Evolutionary conservation across 2,113 vertebrate genomes (phyloP), one percentile per base, ranked within the genome.

Genomic region (Anarhynchus alexandrinus): DNA sequence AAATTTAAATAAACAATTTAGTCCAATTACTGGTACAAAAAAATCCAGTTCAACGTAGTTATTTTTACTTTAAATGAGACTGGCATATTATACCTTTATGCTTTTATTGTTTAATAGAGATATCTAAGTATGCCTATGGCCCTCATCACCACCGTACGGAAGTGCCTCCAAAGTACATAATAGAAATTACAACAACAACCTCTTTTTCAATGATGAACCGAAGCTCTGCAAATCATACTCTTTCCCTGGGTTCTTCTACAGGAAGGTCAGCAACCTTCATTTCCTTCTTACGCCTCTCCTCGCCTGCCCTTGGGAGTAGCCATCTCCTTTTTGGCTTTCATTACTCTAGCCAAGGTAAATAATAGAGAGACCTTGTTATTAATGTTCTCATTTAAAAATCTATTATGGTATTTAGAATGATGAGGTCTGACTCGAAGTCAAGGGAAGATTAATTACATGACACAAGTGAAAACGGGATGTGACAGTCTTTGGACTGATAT

Each of bases 391-490:
- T 80, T 96, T 97, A 74, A 81, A 92, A 92, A 94, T 95, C 95
- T 93, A 81, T 93, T 88, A 88, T 74, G 77, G 27, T 95, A 65
- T 93, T 69, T 97, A 93, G 92, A 97, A 89, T 96, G 85, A 72
- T 97, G 91, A 86, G 88, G 62, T 88, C 94, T 95, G 89, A 94
- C 95, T 77, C 42, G 57, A 90, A 96, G 89, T 97, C 95, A 95
- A 88, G 91, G 82, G 74, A 96, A 97, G 97, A 97, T 97, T 96
- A 97, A 97, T 97, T 97, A 83, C 87, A 66, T 90, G 97, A 95
- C 96, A 96, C 71, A n/a, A 34, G 74, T 96, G 91, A 94, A 95
- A 97, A 96, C 86, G 67, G 94, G 79, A 96, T 96, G 78, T 96
- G 97, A 96, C 95, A 94, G 91, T 96, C 95, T 96, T 95, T 83